Conservation (phyloP, 1,140 invertebrate species). For the Cryptotermes secundus region DNA sequence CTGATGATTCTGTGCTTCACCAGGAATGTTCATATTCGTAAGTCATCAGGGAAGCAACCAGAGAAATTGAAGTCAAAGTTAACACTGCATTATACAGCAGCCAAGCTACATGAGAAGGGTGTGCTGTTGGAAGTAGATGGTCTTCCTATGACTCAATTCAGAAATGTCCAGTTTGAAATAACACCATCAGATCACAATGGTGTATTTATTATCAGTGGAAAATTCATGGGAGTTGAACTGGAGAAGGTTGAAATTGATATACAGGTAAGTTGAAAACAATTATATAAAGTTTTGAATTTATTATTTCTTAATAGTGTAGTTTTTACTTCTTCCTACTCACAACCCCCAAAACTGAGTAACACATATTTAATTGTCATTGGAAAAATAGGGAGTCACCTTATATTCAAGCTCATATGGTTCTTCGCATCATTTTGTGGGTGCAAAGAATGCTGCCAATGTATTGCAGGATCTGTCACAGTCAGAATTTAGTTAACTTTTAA, state of each 20-base stretch:
- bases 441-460: no score
- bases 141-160: slow-evolving; percentile 64
- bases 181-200: slow-evolving; percentile 66
- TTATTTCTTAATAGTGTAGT: no score
- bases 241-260: slow-evolving; percentile 75
- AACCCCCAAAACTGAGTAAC: no score
- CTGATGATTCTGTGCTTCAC: no score
- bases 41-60: slow-evolving; percentile 39
- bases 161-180: slow-evolving; percentile 79
- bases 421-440: no score
- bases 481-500: no score
- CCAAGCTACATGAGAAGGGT: slow-evolving; percentile 72
- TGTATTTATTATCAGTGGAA: slow-evolving; percentile 70
- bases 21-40: slow-evolving; percentile 34
- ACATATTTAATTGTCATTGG: not conserved
- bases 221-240: slow-evolving; percentile 79
- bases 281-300: no score
- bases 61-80: slow-evolving; percentile 60
- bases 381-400: no score
- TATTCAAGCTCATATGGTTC: no score
- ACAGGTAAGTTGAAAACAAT: slow-evolving; percentile 46
- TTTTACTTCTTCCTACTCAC: no score
- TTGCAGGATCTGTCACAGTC: no score
- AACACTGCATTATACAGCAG: slow-evolving; percentile 69
- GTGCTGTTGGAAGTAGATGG: slow-evolving; percentile 73